phyloP scores from a whole-genome alignment of 2,888 invertebrate genomes.

The Tolmerus cingulatus region DNA sequence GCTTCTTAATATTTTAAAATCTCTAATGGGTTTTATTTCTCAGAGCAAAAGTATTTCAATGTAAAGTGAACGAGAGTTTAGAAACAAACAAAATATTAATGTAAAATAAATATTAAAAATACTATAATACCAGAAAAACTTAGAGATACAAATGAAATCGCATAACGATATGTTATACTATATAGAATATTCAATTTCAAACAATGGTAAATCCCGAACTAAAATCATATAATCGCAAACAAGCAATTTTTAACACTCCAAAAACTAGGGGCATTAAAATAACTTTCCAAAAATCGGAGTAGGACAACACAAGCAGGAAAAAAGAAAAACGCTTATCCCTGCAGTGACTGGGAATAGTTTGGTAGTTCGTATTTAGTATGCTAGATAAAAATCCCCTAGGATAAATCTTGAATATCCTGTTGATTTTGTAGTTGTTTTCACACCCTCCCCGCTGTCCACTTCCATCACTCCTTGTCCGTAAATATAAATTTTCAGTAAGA shows the following conservation, averaged over 20 bases:
- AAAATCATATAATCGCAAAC: background rate
- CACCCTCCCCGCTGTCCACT: background rate
- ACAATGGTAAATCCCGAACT: background rate
- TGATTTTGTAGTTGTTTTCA: background rate
- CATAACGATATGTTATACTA: background rate
- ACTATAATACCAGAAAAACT: background rate
- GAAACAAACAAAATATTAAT: background rate
- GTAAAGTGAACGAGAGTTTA: background rate
- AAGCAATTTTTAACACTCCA: background rate
- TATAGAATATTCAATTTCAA: background rate
- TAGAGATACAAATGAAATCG: background rate
- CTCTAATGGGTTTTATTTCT: too few relatives aligned
- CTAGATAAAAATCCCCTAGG: background rate
- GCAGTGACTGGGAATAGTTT: background rate
- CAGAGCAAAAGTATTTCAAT: background rate
- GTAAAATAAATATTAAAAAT: background rate
- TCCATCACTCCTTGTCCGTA: background rate
- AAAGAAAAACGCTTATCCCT: background rate
- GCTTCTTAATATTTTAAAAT: too few relatives aligned
- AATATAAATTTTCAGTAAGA: background rate
- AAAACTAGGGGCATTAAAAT: background rate
- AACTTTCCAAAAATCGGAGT: background rate
- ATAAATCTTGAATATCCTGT: background rate
- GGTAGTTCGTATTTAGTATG: background rate
- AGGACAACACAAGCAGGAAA: background rate